Percentiles rank a stretch among this genome's conserved stretches.
phyloP scores from a whole-genome alignment of 1,140 invertebrate genomes.

The Armadillidium nasatum region DNA sequence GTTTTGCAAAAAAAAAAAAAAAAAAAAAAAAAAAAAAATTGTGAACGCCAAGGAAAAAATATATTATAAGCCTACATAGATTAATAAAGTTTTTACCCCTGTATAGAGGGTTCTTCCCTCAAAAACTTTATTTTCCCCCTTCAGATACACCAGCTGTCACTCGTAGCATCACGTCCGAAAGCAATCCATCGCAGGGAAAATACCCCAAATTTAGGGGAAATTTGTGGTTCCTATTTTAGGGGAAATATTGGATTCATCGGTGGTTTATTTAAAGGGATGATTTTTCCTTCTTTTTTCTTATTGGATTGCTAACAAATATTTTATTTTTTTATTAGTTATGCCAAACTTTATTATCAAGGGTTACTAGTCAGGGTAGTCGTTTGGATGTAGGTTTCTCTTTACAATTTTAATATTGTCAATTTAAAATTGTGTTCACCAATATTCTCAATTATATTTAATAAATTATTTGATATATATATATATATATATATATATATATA shows the following conservation, averaged over 20 bases:
- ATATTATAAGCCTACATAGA: not conserved
- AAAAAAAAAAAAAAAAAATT: too few species aligned
- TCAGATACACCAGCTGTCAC: constrained; percentile 3
- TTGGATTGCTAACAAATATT: not conserved
- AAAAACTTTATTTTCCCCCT: not conserved
- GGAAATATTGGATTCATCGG: constrained; percentile 9
- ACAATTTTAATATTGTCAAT: too few species aligned
- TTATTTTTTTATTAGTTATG: not conserved
- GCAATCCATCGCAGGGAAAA: constrained; percentile 1
- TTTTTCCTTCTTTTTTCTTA: constrained; percentile 1
- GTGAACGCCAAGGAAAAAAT: too few species aligned
- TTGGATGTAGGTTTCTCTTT: too few species aligned
- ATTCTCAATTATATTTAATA: too few species aligned
- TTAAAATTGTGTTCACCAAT: too few species aligned
- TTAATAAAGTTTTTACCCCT: constrained; percentile 5
- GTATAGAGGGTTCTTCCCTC: not conserved
- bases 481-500: too few species aligned
- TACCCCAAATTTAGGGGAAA: not conserved
- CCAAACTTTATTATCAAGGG: too few species aligned
- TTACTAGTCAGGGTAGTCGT: too few species aligned
- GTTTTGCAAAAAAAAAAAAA: too few species aligned
- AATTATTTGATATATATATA: too few species aligned
- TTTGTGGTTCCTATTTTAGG: constrained; percentile 5
- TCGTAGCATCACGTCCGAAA: constrained; percentile 1
- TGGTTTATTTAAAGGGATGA: constrained; percentile 8